A percentile compares a stretch with the other conserved stretches of the same genome.
These are phyloP conservation scores for Pachypanchax playfairii DNA, from an alignment of 2,113 vertebrate genomes.

Conservation along the genomic window DNA sequence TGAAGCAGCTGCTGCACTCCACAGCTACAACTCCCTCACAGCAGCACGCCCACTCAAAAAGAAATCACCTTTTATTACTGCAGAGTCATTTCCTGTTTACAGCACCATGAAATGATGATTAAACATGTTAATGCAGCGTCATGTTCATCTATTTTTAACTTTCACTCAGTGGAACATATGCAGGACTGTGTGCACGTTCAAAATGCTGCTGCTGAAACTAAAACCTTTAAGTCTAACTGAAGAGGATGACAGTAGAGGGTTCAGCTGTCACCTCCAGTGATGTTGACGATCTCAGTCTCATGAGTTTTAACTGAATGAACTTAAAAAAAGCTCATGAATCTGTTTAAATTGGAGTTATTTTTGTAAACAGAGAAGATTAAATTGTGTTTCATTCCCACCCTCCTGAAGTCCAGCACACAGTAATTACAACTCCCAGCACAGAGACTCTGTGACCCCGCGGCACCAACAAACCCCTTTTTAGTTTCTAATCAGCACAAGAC, in stretches of 20 bases:
- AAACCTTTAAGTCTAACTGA: conserved; percentile 21
- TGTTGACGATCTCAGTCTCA: conserved; percentile 25
- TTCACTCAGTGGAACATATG: conserved; percentile 14
- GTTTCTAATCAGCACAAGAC: conserved; percentile 62
- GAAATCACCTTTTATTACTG: conserved; percentile 19
- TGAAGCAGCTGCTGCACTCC: conserved; percentile 56
- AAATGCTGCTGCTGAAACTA: conserved; percentile 18
- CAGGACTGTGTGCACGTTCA: conserved; percentile 7
- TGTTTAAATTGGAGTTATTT: conserved; percentile 56
- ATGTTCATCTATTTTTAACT: conserved; percentile 19
- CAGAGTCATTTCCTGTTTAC: neutral
- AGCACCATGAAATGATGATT: conserved; percentile 18
- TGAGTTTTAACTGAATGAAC: conserved; percentile 54
- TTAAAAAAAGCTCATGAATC: conserved; percentile 48
- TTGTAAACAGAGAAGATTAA: conserved; percentile 67
- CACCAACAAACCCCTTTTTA: conserved; percentile 51
- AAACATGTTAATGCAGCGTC: neutral
- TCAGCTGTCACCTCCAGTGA: conserved; percentile 26
- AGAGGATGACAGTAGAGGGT: conserved; percentile 4
- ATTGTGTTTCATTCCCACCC: conserved; percentile 52
- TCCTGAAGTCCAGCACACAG: conserved; percentile 48
- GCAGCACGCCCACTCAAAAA: conserved; percentile 16
- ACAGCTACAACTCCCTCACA: conserved; percentile 27
- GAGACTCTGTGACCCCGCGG: conserved; percentile 64
- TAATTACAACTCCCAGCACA: conserved; percentile 73